Evolutionary conservation across 2,113 vertebrate genomes (phyloP), one percentile per base, ranked within the genome.

Genomic region (Neopipo cinnamomea): DNA sequence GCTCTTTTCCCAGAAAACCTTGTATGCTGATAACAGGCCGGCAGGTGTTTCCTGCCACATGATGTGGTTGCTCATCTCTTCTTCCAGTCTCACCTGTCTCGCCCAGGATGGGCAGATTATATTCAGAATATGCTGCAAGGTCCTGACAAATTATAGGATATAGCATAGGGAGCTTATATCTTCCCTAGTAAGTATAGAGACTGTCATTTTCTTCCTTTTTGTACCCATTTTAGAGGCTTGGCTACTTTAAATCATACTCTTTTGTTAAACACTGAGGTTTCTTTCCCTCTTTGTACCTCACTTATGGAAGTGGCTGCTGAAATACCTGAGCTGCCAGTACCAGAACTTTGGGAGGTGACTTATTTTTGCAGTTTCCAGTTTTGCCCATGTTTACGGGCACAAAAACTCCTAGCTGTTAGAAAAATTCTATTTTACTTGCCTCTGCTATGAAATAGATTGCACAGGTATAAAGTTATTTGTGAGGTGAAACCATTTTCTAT

Each of bases 41-140:
- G 89, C 86, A 91, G 91, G 76, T 95, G 76, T 91, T 96, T 89
- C 52, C 65, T 89, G 81, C 68, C 44, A 87, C 88, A 68, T 84
- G 73, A 67, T 91, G 35, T 78, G 49, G 86, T 76, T 92, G 93
- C 52, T 92, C 9, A 9, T 84, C 80, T 89, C 47, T 85, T 84
- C 76, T 83, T 89, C 12, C 47, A 92, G 46, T 62, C 59, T 59
- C 76, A 92, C 16, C 30, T 71, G 33, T 30, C 35, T 77, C 5
- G 0, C 8, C 6, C 9, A 46, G n/a, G 39, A 78, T 3, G 13
- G 66, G 35, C 25, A 50, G 14, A 49, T 75, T 85, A 46, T 56
- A 85, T 59, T 55, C 35, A 67, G 47, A 84, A 67, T 84, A 74
- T 33, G n/a, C 18, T 87, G 33, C 42, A 31, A 30, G 35, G 18